These are phyloP conservation scores for Hypothenemus hampei DNA, from an alignment of 1,140 invertebrate genomes.

Conservation along the genomic window DNA sequence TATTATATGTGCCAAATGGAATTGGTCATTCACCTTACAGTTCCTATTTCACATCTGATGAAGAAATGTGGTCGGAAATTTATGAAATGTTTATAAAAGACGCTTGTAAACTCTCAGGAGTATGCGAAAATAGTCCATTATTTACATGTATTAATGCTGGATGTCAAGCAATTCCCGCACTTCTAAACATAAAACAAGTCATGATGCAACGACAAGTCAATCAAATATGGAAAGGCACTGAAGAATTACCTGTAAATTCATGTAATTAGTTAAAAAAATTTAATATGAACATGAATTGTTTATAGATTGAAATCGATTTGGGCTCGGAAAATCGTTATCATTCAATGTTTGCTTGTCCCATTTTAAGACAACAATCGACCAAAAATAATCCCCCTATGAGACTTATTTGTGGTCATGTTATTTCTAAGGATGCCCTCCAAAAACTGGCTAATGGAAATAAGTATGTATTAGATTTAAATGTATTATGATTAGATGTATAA, in stretches of 20 bases:
- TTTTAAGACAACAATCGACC: conserved; percentile 92
- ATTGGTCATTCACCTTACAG: conserved; percentile 78
- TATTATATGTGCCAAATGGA: conserved; percentile 76
- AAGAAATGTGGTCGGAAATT: conserved; percentile 71
- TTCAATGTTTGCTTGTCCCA: conserved; percentile 98
- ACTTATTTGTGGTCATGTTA: conserved; percentile 95
- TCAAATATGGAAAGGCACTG: conserved; percentile 91
- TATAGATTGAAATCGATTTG: conserved; percentile 86
- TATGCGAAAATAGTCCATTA: conserved; percentile 73
- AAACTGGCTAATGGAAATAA: conserved; percentile 92
- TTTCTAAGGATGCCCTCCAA: conserved; percentile 92
- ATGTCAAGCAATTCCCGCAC: conserved; percentile 85
- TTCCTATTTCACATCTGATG: conserved; percentile 60
- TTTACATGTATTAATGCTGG: conserved; percentile 81
- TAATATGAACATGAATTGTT: conserved; percentile 30
- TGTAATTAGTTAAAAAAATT: background rate
- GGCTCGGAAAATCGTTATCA: conserved; percentile 87
- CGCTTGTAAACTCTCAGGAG: conserved; percentile 84
- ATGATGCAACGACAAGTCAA: conserved; percentile 94
- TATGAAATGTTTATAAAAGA: conserved; percentile 87
- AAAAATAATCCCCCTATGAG: conserved; percentile 97
- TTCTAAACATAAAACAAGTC: conserved; percentile 91
- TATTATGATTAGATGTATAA: background rate
- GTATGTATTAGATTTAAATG: conserved; percentile 56
- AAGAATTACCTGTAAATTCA: conserved; percentile 85